These are phyloP conservation scores for Chaetodon auriga DNA, from an alignment of 2,113 vertebrate genomes.

Conservation along the genomic window DNA sequence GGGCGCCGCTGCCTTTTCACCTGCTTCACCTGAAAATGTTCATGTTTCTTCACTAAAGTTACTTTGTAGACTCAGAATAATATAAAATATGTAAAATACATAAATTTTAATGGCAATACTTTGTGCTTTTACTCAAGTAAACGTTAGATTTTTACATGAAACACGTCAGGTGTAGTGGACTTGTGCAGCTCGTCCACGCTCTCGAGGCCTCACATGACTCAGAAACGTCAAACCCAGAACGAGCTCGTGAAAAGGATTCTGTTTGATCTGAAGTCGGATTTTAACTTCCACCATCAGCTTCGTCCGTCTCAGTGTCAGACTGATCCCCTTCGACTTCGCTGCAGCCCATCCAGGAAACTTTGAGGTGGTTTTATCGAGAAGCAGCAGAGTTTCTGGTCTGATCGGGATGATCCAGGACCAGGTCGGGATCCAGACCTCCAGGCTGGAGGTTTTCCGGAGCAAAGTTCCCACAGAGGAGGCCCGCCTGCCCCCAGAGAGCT, in stretches of 20 bases:
- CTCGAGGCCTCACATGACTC: too few relatives aligned
- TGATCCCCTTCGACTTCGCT: conserved; percentile 30
- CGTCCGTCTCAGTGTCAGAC: conserved; percentile 36
- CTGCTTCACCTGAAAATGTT: not conserved
- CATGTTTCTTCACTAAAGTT: too few relatives aligned
- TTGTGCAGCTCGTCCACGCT: too few relatives aligned
- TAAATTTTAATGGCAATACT: too few relatives aligned
- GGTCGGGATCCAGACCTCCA: conserved; percentile 42
- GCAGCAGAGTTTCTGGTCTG: conserved; percentile 45
- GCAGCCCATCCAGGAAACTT: conserved; percentile 36
- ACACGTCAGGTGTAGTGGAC: too few relatives aligned
- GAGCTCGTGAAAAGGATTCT: too few relatives aligned
- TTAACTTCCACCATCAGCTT: conserved; percentile 39
- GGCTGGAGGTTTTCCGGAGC: conserved; percentile 52
- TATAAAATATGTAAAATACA: too few relatives aligned
- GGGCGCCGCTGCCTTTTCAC: not conserved
- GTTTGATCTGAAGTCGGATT: not conserved
- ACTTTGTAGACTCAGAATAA: too few relatives aligned
- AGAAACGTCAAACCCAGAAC: too few relatives aligned
- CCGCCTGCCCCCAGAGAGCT: conserved; percentile 9
- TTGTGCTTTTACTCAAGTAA: too few relatives aligned
- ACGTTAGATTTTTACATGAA: too few relatives aligned
- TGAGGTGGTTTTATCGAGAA: conserved; percentile 34
- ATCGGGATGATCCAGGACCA: conserved; percentile 36
- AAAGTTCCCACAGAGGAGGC: conserved; percentile 20